These are phyloP conservation scores for Oceanodroma tethys DNA, from an alignment of 2,113 vertebrate species.

Conservation along the genomic window DNA sequence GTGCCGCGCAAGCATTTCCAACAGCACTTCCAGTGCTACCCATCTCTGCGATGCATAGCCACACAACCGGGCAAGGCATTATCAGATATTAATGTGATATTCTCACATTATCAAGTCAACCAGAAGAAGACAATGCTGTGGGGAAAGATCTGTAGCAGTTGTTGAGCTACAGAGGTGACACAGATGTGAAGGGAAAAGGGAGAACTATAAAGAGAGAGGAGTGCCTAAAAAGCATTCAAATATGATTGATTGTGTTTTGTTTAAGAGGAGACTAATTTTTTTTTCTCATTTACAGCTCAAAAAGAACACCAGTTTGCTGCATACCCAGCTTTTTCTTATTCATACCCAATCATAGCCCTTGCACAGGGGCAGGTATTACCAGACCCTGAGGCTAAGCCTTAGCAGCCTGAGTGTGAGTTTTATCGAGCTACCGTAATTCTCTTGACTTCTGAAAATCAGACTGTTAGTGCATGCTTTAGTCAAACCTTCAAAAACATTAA, in stretches of 20 bases:
- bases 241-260: background rate
- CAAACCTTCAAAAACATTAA: background rate
- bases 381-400: background rate
- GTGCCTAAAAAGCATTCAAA: background rate
- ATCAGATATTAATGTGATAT: background rate
- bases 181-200: background rate
- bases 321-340: background rate
- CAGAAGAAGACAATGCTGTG: background rate
- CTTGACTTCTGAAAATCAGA: background rate
- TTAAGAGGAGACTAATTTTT: background rate
- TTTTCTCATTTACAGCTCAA: background rate
- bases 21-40: background rate
- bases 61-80: background rate
- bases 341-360: background rate
- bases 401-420: background rate
- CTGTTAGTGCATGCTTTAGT: background rate
- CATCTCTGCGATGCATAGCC: background rate
- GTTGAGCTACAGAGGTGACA: background rate
- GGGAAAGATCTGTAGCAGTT: background rate
- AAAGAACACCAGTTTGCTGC: background rate
- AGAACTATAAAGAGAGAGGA: background rate
- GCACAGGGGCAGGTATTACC: background rate
- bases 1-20: background rate
- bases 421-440: background rate
- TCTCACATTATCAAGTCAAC: background rate